These are phyloP conservation scores for Melinopterus prodromus DNA, from an alignment of 2,888 invertebrate genomes.

Conservation along the genomic window DNA sequence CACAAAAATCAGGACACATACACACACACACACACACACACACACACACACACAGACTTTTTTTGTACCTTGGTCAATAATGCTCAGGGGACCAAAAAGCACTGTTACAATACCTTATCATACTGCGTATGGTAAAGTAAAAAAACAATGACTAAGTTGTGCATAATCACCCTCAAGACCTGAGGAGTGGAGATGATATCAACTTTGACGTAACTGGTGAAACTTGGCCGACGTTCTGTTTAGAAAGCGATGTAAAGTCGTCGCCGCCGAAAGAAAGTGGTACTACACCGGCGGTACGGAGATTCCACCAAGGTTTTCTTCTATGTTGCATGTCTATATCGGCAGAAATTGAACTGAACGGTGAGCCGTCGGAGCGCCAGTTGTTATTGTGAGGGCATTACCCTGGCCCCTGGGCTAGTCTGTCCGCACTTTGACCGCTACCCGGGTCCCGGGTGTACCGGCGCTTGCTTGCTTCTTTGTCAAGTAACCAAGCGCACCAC, in stretches of 20 bases:
- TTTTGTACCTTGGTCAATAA: no score
- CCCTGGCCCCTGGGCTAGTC: slow-evolving; percentile 49
- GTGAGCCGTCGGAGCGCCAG: slow-evolving; percentile 19
- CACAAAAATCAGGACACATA: no score
- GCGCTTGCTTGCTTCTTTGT: slow-evolving; percentile 1
- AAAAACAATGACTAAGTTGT: neutral
- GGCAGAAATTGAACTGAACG: slow-evolving; percentile 34
- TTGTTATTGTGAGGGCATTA: slow-evolving; percentile 46
- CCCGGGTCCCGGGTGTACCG: slow-evolving; percentile 24
- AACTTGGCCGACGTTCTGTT: neutral
- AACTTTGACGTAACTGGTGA: neutral
- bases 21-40: no score
- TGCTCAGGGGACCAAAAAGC: no score
- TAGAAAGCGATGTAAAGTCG: neutral
- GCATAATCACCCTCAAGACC: neutral
- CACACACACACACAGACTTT: no score
- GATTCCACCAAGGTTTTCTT: slow-evolving; percentile 7
- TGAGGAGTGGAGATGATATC: neutral
- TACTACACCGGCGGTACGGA: neutral
- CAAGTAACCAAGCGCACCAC: neutral
- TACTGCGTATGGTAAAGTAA: no score
- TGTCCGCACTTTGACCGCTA: slow-evolving; percentile 49
- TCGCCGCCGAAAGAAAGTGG: neutral
- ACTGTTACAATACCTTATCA: no score
- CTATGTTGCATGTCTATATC: slow-evolving; percentile 22